Percentiles rank a stretch among this genome's conserved stretches.
Conservation (phyloP, 2,888 invertebrate genomes). For the Cenopis cana region DNA sequence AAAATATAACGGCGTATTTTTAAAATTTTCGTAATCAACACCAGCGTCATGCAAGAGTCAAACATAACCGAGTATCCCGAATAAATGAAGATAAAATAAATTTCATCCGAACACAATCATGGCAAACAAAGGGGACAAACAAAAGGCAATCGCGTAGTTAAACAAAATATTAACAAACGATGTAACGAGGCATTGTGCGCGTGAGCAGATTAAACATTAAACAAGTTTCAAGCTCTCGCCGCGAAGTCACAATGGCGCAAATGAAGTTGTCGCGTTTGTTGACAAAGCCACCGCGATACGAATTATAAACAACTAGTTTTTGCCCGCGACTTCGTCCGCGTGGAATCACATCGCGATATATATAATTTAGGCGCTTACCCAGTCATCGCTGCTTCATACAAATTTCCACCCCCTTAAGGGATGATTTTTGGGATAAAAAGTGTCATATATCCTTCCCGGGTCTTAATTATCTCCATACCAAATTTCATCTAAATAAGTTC, state of each 20-base stretch:
- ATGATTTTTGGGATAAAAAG: no score
- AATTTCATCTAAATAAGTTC: no score
- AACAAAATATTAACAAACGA: slow-evolving; percentile 14
- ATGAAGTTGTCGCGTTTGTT: slow-evolving; percentile 8
- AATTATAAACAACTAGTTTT: neutral
- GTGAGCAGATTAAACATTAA: slow-evolving; percentile 6
- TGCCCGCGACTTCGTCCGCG: no score
- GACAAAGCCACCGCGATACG: neutral
- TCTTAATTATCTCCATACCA: no score
- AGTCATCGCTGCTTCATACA: no score
- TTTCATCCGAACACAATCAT: slow-evolving; percentile 4
- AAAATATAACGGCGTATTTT: no score
- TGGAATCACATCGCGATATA: no score
- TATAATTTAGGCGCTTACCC: no score
- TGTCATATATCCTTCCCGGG: no score
- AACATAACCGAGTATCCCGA: neutral
- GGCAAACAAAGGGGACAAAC: slow-evolving; percentile 10
- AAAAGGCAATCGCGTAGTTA: neutral
- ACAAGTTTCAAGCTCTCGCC: slow-evolving; percentile 3
- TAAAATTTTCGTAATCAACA: no score
- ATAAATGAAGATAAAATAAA: neutral
- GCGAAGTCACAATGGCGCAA: slow-evolving; percentile 11
- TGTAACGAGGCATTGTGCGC: slow-evolving; percentile 17
- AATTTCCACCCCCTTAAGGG: no score
- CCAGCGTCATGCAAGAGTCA: neutral